phyloP scores from a whole-genome alignment of 1,140 invertebrate genomes.

The Sycobia sp. region DNA sequence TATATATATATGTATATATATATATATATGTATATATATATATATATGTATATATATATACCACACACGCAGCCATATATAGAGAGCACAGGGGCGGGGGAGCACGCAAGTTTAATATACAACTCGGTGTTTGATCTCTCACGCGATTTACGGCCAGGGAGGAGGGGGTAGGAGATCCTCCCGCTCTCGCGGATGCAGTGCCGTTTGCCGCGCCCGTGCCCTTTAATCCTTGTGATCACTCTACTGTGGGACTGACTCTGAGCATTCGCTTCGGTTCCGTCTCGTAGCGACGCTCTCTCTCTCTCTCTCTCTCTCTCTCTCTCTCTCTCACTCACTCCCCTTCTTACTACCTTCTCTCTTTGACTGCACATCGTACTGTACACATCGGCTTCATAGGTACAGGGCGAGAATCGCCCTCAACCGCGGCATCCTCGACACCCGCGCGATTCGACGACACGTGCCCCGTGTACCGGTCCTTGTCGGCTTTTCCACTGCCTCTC shows the following conservation, averaged over 20 bases:
- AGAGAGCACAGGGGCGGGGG: too few species aligned
- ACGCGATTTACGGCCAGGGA: slow-evolving; percentile 63
- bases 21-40: too few species aligned
- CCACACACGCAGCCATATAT: too few species aligned
- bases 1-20: too few species aligned
- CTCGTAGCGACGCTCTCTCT: slow-evolving; percentile 27
- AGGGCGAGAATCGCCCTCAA: too few species aligned
- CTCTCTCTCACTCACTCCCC: neutral
- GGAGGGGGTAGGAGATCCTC: slow-evolving; percentile 44
- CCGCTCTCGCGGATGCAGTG: slow-evolving; percentile 25
- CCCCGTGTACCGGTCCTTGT: neutral
- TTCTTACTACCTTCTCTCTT: too few species aligned
- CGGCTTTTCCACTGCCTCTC: slow-evolving; percentile 1
- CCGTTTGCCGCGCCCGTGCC: slow-evolving; percentile 43
- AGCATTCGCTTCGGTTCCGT: slow-evolving; percentile 44
- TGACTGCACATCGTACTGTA: too few species aligned
- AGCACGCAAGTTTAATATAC: slow-evolving; percentile 56
- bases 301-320: neutral
- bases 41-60: too few species aligned
- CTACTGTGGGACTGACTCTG: slow-evolving; percentile 54
- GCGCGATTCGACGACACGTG: neutral
- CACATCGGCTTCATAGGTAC: too few species aligned
- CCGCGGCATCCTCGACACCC: too few species aligned
- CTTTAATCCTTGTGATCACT: slow-evolving; percentile 58
- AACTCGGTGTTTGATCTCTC: slow-evolving; percentile 61